Conservation (phyloP, 2,888 invertebrate species). For the Mallateleia sp. region DNA sequence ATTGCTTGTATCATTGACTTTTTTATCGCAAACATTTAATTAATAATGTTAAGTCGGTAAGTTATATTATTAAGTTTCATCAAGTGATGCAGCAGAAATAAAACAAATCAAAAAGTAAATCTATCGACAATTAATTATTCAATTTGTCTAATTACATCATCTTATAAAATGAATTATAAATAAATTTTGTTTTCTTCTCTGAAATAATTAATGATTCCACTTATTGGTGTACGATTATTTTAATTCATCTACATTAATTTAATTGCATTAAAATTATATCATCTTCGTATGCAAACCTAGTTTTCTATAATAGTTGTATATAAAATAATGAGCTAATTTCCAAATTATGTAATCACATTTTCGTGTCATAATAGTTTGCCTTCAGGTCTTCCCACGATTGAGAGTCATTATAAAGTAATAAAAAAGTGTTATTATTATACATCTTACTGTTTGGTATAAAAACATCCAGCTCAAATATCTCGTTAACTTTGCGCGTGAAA, state of each 20-base stretch:
- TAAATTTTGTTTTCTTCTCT: not conserved
- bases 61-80: no score
- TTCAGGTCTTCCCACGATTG: slow-evolving; percentile 57
- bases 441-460: slow-evolving; percentile 30
- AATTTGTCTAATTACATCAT: not conserved
- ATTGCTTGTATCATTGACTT: not conserved
- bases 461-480: slow-evolving; percentile 34
- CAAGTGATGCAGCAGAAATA: no score
- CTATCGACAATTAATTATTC: no score
- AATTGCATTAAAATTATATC: slow-evolving; percentile 29
- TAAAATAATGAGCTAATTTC: slow-evolving; percentile 52
- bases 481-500: slow-evolving; percentile 54
- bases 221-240: slow-evolving; percentile 2
- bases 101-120: not conserved
- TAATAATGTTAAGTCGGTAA: no score
- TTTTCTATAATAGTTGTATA: slow-evolving; percentile 38
- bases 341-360: slow-evolving; percentile 44
- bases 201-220: not conserved
- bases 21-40: not conserved
- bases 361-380: slow-evolving; percentile 61
- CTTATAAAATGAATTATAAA: no score
- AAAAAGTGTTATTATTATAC: slow-evolving; percentile 55
- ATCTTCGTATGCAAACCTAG: not conserved
- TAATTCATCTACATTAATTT: slow-evolving; percentile 36
- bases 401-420: slow-evolving; percentile 49